These are phyloP conservation scores for Ctenoplectra terminalis DNA, from an alignment of 1,140 invertebrate genomes.

Conservation along the genomic window DNA sequence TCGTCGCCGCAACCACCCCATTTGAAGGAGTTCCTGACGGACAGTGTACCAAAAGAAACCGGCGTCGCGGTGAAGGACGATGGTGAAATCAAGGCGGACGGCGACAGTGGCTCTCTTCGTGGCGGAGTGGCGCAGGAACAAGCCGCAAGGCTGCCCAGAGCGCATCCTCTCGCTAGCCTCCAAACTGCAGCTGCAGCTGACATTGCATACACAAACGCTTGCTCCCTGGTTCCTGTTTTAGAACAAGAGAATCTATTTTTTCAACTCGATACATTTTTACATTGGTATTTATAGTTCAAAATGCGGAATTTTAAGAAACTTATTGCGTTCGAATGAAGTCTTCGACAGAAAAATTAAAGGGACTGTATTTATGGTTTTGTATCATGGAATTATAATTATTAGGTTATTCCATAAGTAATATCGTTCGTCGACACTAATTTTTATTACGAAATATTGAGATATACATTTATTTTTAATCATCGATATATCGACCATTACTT, in stretches of 20 bases:
- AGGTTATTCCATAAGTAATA: no score
- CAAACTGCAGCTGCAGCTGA: constrained; percentile 89
- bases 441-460: no score
- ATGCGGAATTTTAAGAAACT: no score
- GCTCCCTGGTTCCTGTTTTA: constrained; percentile 88
- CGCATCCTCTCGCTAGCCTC: constrained; percentile 88
- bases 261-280: neutral
- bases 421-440: no score
- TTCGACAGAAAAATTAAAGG: no score
- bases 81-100: constrained; percentile 77
- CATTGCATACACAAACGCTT: constrained; percentile 90
- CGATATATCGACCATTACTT: no score
- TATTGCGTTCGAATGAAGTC: no score
- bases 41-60: constrained; percentile 75
- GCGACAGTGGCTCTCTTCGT: constrained; percentile 80
- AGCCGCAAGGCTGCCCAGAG: constrained; percentile 85
- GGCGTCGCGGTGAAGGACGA: constrained; percentile 72
- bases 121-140: constrained; percentile 87
- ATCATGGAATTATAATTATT: no score
- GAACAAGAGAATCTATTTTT: neutral
- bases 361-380: no score
- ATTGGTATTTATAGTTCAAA: neutral
- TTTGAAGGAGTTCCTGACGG: constrained; percentile 85
- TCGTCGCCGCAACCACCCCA: constrained; percentile 90
- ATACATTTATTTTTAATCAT: no score